Evolutionary conservation across 1,140 invertebrate species (phyloP), one percentile per base, ranked within the genome.

Genomic region (Berghia stephanieae): DNA sequence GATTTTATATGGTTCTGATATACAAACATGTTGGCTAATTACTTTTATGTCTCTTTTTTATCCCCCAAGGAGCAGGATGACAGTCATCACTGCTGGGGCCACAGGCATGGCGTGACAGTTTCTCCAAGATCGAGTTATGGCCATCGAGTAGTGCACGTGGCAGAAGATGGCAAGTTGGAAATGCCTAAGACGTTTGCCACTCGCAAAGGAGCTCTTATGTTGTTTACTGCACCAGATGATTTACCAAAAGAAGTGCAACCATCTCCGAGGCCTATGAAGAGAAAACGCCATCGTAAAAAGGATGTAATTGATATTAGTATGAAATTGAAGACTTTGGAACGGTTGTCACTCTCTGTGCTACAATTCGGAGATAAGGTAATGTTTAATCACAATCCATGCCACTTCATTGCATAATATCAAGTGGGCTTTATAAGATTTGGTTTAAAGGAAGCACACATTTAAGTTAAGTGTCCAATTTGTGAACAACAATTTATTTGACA

Each of bases 331-430:
- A 87, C 84, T 8, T 49, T 87, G 63, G 82, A 85, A 34, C 78
- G 85, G 63, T 77, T 88, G n/a, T 79, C 83, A 10, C 66, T 82
- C 68, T 87, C 87, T 49, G 83, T 87, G 8, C 80, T 88, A 46
- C 83, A 86, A 75, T 88, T 82, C 84, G 87, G 87, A 31, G 85
- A 86, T 44, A 67, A 84, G 81, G 87, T 87, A 80, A 78, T 63
- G 13, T 16, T 18, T 63, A 31, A 63, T 13, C 27, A 63, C 13
- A 16, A 16, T 31, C 27, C 13, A 63, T 63, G 60, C 10, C 13
- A n/a, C n/a, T n/a, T n/a, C n/a, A n/a, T n/a, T n/a, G n/a, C n/a
- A n/a, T n/a, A n/a, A n/a, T n/a, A n/a, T n/a, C n/a, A n/a, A n/a
- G n/a, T n/a, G n/a, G n/a, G n/a, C n/a, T n/a, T n/a, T n/a, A n/a